A percentile compares a stretch with the other conserved stretches of the same genome.
These are phyloP conservation scores for Barypeithes pellucidus DNA, from an alignment of 2,888 invertebrate species.

Conservation along the genomic window DNA sequence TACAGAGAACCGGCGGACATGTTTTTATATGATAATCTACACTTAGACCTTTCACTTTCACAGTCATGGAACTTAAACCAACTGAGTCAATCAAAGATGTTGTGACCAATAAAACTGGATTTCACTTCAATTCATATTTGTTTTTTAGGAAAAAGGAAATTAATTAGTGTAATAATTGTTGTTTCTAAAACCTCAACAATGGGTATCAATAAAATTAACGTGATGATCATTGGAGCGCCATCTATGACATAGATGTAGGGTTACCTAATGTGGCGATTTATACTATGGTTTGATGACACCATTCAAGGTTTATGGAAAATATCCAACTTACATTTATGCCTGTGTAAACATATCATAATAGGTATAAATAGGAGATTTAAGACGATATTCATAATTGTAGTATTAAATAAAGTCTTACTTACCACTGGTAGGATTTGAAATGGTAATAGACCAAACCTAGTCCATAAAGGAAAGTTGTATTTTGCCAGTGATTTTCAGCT, in stretches of 20 bases:
- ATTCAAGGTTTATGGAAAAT: too few species aligned
- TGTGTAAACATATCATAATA: not conserved
- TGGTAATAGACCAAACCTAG: conserved; percentile 97
- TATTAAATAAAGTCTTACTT: conserved; percentile 71
- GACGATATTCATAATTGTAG: not conserved
- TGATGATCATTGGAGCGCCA: conserved; percentile 13
- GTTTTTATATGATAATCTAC: too few species aligned
- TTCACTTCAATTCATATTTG: too few species aligned
- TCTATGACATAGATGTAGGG: conserved; percentile 1
- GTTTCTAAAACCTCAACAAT: too few species aligned
- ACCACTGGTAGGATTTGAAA: conserved; percentile 97
- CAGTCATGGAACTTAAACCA: too few species aligned
- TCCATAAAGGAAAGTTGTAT: conserved; percentile 94
- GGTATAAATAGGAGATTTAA: not conserved
- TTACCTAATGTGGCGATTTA: not conserved
- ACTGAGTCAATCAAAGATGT: too few species aligned
- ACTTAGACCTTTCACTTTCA: too few species aligned
- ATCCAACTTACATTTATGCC: too few species aligned
- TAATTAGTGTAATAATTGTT: too few species aligned
- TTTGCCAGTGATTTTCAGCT: conserved; percentile 86
- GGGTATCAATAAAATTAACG: not conserved
- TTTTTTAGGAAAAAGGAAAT: too few species aligned
- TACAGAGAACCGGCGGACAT: too few species aligned
- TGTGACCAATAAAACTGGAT: too few species aligned
- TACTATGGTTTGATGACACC: not conserved